A percentile compares a stretch with the other conserved stretches of the same genome.
phyloP scores from a whole-genome alignment of 1,140 invertebrate species.

The Bilobella aurantiaca region DNA sequence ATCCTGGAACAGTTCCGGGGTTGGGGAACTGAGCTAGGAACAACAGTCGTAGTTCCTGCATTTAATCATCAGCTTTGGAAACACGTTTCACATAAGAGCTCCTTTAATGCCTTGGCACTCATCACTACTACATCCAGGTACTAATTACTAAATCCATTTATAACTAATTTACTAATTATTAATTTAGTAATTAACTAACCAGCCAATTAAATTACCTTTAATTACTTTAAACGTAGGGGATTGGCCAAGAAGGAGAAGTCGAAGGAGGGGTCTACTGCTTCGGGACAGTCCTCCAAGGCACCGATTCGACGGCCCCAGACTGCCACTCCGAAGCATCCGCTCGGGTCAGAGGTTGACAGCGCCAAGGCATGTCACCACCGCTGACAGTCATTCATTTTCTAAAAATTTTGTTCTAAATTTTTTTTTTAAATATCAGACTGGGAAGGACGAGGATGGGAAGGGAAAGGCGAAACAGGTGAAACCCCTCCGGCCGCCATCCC shows the following conservation, averaged over 20 bases:
- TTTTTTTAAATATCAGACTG: not conserved
- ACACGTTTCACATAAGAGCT: constrained; percentile 73
- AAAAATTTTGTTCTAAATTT: not conserved
- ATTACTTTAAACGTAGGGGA: too few relatives aligned
- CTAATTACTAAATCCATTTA: constrained; percentile 1
- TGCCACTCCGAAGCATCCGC: constrained; percentile 36
- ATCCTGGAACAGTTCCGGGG: constrained; percentile 85
- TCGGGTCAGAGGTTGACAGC: constrained; percentile 19
- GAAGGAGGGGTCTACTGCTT: constrained; percentile 56
- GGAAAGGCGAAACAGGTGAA: not conserved
- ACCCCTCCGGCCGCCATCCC: not conserved
- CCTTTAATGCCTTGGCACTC: constrained; percentile 73
- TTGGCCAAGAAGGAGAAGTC: constrained; percentile 74
- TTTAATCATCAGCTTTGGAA: constrained; percentile 78
- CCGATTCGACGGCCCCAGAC: constrained; percentile 41
- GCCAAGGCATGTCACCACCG: not conserved
- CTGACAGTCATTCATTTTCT: not conserved
- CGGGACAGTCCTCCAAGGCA: constrained; percentile 20
- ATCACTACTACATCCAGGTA: constrained; percentile 66
- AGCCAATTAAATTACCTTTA: too few relatives aligned
- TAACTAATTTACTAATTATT: too few relatives aligned
- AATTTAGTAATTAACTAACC: too few relatives aligned
- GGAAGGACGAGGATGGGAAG: not conserved
- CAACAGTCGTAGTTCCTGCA: constrained; percentile 61
- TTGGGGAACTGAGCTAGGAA: constrained; percentile 74